These are phyloP conservation scores for Pectinophora gossypiella DNA, from an alignment of 1,140 invertebrate species.

Conservation along the genomic window DNA sequence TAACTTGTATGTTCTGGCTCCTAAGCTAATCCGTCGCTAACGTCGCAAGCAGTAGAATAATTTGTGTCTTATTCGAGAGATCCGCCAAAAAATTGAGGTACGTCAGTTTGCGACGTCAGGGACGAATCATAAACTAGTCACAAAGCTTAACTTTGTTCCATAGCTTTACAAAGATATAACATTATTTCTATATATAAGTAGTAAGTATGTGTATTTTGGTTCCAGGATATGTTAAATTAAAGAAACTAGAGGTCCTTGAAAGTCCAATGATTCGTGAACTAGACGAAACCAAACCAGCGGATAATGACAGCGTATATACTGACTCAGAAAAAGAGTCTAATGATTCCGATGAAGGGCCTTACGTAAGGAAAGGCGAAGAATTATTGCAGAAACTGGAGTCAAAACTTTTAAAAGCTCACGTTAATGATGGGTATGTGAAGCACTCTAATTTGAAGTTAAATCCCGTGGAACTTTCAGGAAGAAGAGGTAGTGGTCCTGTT, in stretches of 20 bases:
- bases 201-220: not conserved
- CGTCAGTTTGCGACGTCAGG: too few relatives aligned
- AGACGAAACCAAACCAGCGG: constrained; percentile 44
- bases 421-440: constrained; percentile 5
- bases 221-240: constrained; percentile 76
- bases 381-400: constrained; percentile 37
- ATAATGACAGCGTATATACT: constrained; percentile 50
- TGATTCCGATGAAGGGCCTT: constrained; percentile 49
- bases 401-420: constrained; percentile 22
- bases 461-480: constrained; percentile 8
- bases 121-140: too few relatives aligned
- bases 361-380: constrained; percentile 31
- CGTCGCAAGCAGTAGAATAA: too few relatives aligned
- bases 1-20: too few relatives aligned
- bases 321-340: constrained; percentile 65
- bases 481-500: constrained; percentile 37
- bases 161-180: too few relatives aligned
- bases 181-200: too few relatives aligned
- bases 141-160: too few relatives aligned
- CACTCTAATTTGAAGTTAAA: not conserved
- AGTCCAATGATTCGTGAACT: too few relatives aligned
- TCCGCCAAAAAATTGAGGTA: too few relatives aligned
- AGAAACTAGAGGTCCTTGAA: constrained; percentile 69
- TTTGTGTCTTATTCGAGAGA: too few relatives aligned
- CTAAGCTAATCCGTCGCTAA: too few relatives aligned